Evolutionary conservation across 2,797 vertebrate genomes (phyloP), one percentile per base, ranked within the genome.

Genomic region (Schizothorax lantsangensis): DNA sequence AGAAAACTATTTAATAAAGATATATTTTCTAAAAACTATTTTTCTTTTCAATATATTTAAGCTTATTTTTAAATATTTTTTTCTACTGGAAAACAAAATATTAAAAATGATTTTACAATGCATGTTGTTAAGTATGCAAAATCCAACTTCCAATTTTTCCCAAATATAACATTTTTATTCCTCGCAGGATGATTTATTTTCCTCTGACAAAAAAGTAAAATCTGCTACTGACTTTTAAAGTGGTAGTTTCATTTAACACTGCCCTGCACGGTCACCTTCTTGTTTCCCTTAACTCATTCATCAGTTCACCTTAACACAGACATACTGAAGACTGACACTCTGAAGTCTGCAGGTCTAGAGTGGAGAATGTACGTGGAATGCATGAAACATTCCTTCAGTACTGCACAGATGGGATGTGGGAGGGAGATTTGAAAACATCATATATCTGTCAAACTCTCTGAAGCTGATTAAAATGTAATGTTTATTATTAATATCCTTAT

Each of bases 281-380:
- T 74, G 72, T 74, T 75, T 49, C 73, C 30, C 74, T 57, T 38
- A 54, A 77, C 5, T 12, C 49, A 78, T 57, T 78, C 19, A 57
- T 57, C 33, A 38, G 49, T 36, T 54, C 26, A 52, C 9, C 52
- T 78, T 23, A 14, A 33, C 45, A 75, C 72, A 49, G 30, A 77
- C 19, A 36, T 23, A 57, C 52, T 36, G 30, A 77, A 36, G 49
- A 77, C 74, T 78, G 30, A 54, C 74, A n/a, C 33, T 77, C 19
- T 30, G 7, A 54, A 36, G 10, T 38, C 30, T 19, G 26, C 72
- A 11, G 72, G 45, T 19, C 45, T 23, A 10, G 19, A 54, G 49
- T 8, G 75, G 36, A 78, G 75, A 57, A 38, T 38, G 30, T 14
- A 14, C 12, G 1, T 36, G 74, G 74, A 77, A 77, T 23, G 74